Percentiles rank a stretch among this genome's conserved stretches.
These are phyloP conservation scores for Zophobas morio DNA, from an alignment of 1,140 invertebrate species.

Conservation along the genomic window DNA sequence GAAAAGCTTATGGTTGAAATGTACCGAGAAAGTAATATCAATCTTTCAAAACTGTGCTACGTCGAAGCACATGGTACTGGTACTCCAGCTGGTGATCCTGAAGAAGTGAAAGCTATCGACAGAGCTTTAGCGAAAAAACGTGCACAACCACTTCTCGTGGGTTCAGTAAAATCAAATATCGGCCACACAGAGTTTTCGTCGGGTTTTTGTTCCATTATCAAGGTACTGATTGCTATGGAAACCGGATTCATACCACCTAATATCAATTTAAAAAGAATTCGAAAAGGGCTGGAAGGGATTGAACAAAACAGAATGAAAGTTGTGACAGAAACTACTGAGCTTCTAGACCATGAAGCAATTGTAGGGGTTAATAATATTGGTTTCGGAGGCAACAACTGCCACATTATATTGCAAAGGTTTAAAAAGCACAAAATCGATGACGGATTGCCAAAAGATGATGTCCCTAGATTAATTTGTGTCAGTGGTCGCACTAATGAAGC, in stretches of 20 bases:
- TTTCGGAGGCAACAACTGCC: slow-evolving; percentile 78
- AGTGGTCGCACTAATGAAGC: slow-evolving; percentile 79
- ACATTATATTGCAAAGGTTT: slow-evolving; percentile 76
- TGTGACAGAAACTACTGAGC: slow-evolving; percentile 76
- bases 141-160: slow-evolving; percentile 82
- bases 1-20: slow-evolving; percentile 85
- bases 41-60: slow-evolving; percentile 81
- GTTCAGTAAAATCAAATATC: slow-evolving; percentile 94
- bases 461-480: slow-evolving; percentile 75
- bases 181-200: slow-evolving; percentile 94
- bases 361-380: slow-evolving; percentile 76
- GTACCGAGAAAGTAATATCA: slow-evolving; percentile 87
- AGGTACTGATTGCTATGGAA: slow-evolving; percentile 85
- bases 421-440: slow-evolving; percentile 71
- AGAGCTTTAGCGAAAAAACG: slow-evolving; percentile 83
- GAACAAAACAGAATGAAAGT: slow-evolving; percentile 79
- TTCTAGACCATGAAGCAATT: slow-evolving; percentile 72
- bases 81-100: slow-evolving; percentile 87
- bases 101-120: slow-evolving; percentile 90
- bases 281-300: slow-evolving; percentile 81
- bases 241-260: slow-evolving; percentile 84
- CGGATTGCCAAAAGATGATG: slow-evolving; percentile 66
- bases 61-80: slow-evolving; percentile 95
- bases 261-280: slow-evolving; percentile 82
- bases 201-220: slow-evolving; percentile 87